Evolutionary conservation across 1,140 invertebrate species (phyloP), one percentile per base, ranked within the genome.

Genomic region (Brachionus plicatilis): DNA sequence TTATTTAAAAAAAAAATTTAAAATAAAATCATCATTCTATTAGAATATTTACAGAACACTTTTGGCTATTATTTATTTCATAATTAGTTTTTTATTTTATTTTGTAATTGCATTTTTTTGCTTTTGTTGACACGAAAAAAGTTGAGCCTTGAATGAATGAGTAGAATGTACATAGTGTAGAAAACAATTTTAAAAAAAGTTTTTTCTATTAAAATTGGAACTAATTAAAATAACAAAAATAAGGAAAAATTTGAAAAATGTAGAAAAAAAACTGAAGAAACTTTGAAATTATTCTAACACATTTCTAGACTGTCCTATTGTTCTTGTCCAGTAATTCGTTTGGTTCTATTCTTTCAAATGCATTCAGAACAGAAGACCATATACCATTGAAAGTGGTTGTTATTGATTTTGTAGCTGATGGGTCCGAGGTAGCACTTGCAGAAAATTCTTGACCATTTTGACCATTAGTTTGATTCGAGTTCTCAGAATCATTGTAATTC

Each of bases 301-400:
- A 29, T 60, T 20, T 20, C 20, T 60, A 60, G 5, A 60, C 53
- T 9, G 17, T 24, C n/a, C 37, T 72, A 41, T 72, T 72, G 3
- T 72, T 72, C 43, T 72, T 37, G 9, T 72, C 68, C 14, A 41
- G n/a, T 9, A 20, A 12, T 72, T 72, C 33, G n/a, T 43, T 72
- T 43, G 37, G 37, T 72, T 72, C 68, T 20, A 72, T 43, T 20
- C 37, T 37, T 5, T 72, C 68, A 12, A 72, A 41, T 3, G 68
- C 33, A 72, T 41, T 72, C n/a, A 72, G 43, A 41, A 72, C 33
- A 37, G 68, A 41, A 17, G 68, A 72, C 68, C 68, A 72, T 20
- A 72, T 1, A 80, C 41, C 53, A 56, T 80, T 80, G 20, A 65
- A 65, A 24, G 76, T 53, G 24, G 45, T 53, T 80, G 76, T 20